Base-by-base conservation (phyloP, 2,888 invertebrate species). In the Lasioglossum malachurum region DNA sequence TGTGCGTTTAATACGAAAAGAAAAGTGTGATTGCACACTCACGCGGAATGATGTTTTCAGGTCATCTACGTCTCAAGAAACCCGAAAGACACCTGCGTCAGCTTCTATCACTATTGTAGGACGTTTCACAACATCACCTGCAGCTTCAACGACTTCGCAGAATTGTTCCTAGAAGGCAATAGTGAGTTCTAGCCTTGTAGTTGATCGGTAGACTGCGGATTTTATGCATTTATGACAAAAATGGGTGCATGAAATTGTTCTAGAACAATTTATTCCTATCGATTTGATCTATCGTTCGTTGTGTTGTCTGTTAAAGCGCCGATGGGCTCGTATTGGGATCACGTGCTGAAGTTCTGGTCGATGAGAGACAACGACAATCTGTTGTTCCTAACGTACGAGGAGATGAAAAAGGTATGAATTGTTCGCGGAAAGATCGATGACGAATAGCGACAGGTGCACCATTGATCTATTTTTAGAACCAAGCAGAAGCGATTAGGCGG, bases 31-130 rank as follows among this genome's bases (percentile, higher is more conserved):
- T 35, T 19, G 23, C 44, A 27, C 23, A 35, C 19, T n/a, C 10
- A 71, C 53, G 1, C 3, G 8, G n/a, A 23, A 16, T 1, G 69
- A 60, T 41, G 74, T 80, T 94, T 94, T 19, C 94, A 98, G 98
- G 97, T 98, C 35, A 97, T 99, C 87, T 99, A 99, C 95, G 97
- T 98, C 1, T 97, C 98, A 0, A 97, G 99, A 75, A 98, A 99
- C 95, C 98, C 99, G 0, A 98, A 98, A 95, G 99, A 99, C 94
- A 97, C 98, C 93, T 97, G 97, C 87, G 98, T 99, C 0, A 99
- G 99, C 0, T 98, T 97, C 93, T 99, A 97, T 94, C 97, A 98
- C 95, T 98, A 98, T 95, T 98, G 97, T 94, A 96, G 96, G 83
- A 95, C 97, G 79, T 96, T 98, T 64, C 97, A 98, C 91, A 96